A percentile compares a stretch with the other conserved stretches of the same genome.
Evolutionary conservation across 2,797 vertebrate genomes (phyloP).

Genomic region (Pseudomugil tenellus): DNA sequence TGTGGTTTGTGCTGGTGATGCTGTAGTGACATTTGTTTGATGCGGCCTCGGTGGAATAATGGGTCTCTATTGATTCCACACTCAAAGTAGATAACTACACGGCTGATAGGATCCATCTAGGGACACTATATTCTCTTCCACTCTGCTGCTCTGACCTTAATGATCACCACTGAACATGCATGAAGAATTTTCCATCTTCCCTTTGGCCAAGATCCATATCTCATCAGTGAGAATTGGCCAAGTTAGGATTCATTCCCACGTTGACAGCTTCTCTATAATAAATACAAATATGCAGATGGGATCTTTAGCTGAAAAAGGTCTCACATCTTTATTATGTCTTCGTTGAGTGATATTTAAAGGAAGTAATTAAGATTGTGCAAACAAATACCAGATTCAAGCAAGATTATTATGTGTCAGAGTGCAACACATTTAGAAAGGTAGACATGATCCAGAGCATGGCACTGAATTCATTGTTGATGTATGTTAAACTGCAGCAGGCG

Average conservation of each 20-base stretch:
- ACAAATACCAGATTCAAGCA: background rate
- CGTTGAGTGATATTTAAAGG: background rate
- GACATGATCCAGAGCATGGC: background rate
- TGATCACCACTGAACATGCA: constrained; percentile 14
- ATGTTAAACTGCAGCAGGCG: background rate
- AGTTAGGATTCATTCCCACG: constrained; percentile 4
- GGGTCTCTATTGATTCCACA: constrained; percentile 36
- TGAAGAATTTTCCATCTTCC: constrained; percentile 17
- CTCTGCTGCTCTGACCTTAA: constrained; percentile 28
- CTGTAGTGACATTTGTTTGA: too few species aligned
- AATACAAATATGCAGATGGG: background rate
- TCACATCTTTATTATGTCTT: background rate
- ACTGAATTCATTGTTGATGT: background rate
- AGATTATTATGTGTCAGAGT: too few species aligned
- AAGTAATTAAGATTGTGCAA: background rate
- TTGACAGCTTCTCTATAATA: background rate
- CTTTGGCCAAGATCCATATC: constrained; percentile 33
- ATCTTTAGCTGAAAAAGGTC: background rate
- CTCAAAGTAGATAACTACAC: constrained; percentile 9
- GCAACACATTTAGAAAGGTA: too few species aligned
- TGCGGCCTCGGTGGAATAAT: constrained; percentile 17
- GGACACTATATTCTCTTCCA: constrained; percentile 27
- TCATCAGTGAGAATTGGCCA: background rate
- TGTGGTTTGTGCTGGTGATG: too few species aligned
- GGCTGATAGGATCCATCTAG: constrained; percentile 30